Evolutionary conservation across 2,113 vertebrate genomes (phyloP).

Genomic region (Antennarius striatus): DNA sequence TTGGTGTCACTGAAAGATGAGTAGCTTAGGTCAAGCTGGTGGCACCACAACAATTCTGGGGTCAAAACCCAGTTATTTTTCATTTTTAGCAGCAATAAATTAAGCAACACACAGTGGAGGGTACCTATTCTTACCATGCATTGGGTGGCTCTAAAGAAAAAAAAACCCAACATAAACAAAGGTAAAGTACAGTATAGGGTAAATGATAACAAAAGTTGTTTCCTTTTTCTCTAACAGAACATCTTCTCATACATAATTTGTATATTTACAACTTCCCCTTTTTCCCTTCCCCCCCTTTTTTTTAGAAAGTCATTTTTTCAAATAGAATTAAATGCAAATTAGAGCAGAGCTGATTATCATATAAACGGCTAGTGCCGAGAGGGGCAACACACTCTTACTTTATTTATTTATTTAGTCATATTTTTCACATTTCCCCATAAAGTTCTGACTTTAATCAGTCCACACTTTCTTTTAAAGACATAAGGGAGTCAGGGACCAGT

Average conservation of each 20-base stretch:
- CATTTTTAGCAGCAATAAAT: too few relatives aligned
- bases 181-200: constrained; percentile 27
- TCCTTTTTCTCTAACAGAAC: constrained; percentile 26
- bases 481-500: constrained; percentile 55
- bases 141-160: not conserved
- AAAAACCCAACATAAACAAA: not conserved
- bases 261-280: not conserved
- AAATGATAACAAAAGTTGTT: constrained; percentile 32
- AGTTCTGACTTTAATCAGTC: constrained; percentile 73
- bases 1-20: too few relatives aligned
- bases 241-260: constrained; percentile 45
- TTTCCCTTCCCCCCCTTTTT: constrained; percentile 49
- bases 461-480: constrained; percentile 71
- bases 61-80: too few relatives aligned
- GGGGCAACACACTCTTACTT: constrained; percentile 60
- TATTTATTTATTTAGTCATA: constrained; percentile 77
- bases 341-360: constrained; percentile 80
- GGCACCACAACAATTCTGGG: too few relatives aligned
- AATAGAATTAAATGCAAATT: constrained; percentile 84
- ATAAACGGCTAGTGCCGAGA: constrained; percentile 75
- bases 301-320: constrained; percentile 68
- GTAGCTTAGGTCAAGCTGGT: too few relatives aligned
- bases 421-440: constrained; percentile 66
- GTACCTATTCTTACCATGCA: not conserved
- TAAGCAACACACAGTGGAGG: too few relatives aligned